These are phyloP conservation scores for Buceros bicornis DNA, from an alignment of 2,797 vertebrate species.

Conservation along the genomic window DNA sequence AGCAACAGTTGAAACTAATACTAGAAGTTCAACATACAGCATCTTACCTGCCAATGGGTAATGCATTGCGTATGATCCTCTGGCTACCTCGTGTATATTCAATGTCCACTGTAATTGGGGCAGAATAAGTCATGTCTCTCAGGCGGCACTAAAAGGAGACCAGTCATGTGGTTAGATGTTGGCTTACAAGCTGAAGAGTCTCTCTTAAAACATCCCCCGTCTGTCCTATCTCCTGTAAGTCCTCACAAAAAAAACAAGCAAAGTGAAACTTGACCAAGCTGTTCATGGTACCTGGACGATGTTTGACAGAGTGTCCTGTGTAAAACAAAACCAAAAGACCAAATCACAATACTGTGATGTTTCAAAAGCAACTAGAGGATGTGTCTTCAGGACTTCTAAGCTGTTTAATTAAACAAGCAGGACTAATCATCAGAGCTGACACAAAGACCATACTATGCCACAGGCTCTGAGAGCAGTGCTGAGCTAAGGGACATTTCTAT, in stretches of 20 bases:
- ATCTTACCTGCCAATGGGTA: constrained; percentile 93
- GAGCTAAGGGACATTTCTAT: not conserved
- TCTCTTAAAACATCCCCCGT: not conserved
- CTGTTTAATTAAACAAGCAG: not conserved
- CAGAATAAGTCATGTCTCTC: constrained; percentile 97
- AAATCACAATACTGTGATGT: not conserved
- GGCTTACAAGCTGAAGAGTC: not conserved
- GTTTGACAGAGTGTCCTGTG: not conserved
- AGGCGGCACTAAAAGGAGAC: constrained; percentile 89
- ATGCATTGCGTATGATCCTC: constrained; percentile 95
- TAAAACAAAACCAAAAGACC: not conserved
- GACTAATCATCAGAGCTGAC: not conserved
- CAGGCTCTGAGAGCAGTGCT: not conserved
- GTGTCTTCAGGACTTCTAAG: not conserved
- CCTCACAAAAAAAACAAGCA: not conserved
- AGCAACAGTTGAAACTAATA: not conserved
- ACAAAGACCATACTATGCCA: not conserved
- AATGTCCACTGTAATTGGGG: constrained; percentile 96
- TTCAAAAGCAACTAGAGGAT: not conserved
- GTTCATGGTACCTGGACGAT: not conserved
- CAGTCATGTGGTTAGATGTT: not conserved
- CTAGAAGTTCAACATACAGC: not conserved
- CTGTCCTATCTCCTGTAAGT: not conserved
- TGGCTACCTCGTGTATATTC: constrained; percentile 98
- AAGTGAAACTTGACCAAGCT: not conserved